A percentile compares a stretch with the other conserved stretches of the same genome.
These are phyloP conservation scores for Sceliomorpha sp. DNA, from an alignment of 2,888 invertebrate genomes.

Conservation along the genomic window DNA sequence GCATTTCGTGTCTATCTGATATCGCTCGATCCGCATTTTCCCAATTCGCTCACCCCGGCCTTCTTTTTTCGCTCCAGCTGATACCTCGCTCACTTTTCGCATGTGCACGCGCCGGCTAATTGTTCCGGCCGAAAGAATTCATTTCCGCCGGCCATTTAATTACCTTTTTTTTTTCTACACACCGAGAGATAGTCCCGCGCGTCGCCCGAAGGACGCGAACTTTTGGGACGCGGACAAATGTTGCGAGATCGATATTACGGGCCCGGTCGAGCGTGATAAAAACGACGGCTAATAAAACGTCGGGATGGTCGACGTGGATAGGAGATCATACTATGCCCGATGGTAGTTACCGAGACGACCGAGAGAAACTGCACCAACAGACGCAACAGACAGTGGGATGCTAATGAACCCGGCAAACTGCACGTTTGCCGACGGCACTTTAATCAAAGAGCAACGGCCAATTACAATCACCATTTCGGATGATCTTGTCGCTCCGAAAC, in stretches of 20 bases:
- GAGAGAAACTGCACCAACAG: slow-evolving; percentile 43
- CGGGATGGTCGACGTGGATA: not conserved
- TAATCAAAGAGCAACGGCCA: slow-evolving; percentile 69
- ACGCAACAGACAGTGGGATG: slow-evolving; percentile 57
- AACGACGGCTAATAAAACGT: slow-evolving; percentile 13
- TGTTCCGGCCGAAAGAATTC: slow-evolving; percentile 67
- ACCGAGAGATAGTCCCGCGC: too few relatives aligned
- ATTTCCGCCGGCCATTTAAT: slow-evolving; percentile 66
- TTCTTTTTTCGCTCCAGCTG: slow-evolving; percentile 21
- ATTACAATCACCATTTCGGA: slow-evolving; percentile 65
- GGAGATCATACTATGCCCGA: slow-evolving; percentile 33
- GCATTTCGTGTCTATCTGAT: slow-evolving; percentile 15
- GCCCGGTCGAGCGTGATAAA: slow-evolving; percentile 17
- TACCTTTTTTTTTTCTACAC: slow-evolving; percentile 60
- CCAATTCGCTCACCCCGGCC: too few relatives aligned
- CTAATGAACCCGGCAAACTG: slow-evolving; percentile 65
- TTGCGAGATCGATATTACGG: slow-evolving; percentile 37
- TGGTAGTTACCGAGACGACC: slow-evolving; percentile 34
- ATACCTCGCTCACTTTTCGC: slow-evolving; percentile 19
- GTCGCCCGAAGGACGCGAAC: too few relatives aligned
- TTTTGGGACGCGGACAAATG: slow-evolving; percentile 23
- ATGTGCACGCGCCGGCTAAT: slow-evolving; percentile 59
- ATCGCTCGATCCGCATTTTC: slow-evolving; percentile 25
- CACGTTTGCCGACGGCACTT: slow-evolving; percentile 63
- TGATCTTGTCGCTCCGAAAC: slow-evolving; percentile 52